These are phyloP conservation scores for Heliconius nattereri DNA, from an alignment of 1,140 invertebrate species.

Conservation along the genomic window DNA sequence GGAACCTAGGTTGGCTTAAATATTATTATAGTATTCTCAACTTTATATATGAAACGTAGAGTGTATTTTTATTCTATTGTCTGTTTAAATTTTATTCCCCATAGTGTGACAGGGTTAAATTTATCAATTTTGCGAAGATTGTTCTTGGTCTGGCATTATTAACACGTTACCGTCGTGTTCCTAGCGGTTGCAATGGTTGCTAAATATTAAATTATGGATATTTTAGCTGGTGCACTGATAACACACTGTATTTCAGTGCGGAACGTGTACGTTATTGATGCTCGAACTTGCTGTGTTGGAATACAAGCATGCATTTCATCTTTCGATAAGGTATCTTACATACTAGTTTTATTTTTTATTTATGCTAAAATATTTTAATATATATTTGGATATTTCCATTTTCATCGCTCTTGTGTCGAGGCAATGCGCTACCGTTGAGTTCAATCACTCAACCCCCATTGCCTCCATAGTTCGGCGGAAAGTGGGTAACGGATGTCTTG, in stretches of 20 bases:
- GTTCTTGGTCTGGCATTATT: conserved; percentile 71
- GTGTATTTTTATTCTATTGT: conserved; percentile 19
- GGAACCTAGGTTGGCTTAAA: conserved; percentile 51
- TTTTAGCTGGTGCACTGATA: conserved; percentile 36
- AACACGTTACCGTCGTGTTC: conserved; percentile 70
- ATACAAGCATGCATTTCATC: conserved; percentile 23
- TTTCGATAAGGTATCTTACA: conserved; percentile 12
- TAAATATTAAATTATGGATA: conserved; percentile 69
- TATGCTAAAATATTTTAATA: no score
- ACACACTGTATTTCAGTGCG: conserved; percentile 31
- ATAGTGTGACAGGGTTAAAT: conserved; percentile 68
- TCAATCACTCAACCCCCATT: no score
- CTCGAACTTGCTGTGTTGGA: conserved; percentile 23
- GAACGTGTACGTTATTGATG: conserved; percentile 31
- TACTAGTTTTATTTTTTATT: neutral
- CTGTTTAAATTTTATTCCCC: conserved; percentile 48
- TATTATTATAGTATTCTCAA: conserved; percentile 26
- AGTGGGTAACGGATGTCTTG: no score
- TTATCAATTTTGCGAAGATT: conserved; percentile 77
- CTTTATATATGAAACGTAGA: conserved; percentile 35
- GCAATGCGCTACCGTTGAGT: no score
- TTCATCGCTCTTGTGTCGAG: no score
- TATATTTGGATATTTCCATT: no score
- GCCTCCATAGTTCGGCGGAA: no score
- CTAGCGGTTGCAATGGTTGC: conserved; percentile 52